Evolutionary conservation across 2,113 vertebrate species (phyloP), one percentile per base, ranked within the genome.

Genomic region (Heliornis fulica): DNA sequence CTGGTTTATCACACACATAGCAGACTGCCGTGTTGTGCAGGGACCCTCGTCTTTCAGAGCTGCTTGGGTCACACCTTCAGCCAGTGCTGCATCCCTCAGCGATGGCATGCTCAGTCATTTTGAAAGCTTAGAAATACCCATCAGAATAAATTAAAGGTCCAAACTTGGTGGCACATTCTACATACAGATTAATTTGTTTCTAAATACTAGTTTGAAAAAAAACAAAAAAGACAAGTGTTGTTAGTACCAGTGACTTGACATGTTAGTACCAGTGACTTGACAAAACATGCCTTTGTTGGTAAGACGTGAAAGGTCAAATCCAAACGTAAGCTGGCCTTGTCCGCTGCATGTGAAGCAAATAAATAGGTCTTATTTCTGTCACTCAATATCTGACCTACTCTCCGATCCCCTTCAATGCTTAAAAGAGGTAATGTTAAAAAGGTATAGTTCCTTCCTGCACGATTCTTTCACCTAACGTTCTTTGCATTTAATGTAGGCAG

Each of bases 1-100:
- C 17, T 50, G 34, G 31, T 54, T 66, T 66, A 13, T 76, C 20
- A 31, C 2, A 1, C 17, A 8, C 1, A 0, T 63, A 32, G 25
- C 11, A 29, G 25, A 21, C 32, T 34, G 54, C 48, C 1, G 0
- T 16, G 21, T 40, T 0, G 3, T 22, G 20, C 3, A 1, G 20
- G 9, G 34, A 38, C 6, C 11, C 23, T 8, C 1, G 2, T 25
- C 26, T 36, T 45, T n/a, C 60, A 22, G 22, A 69, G 48, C 26
- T 63, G 26, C 31, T n/a, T 41, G 15, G 29, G 7, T 22, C 38
- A 28, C 14, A 9, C 14, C 32, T 53, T 50, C 25, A 34, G 15
- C 41, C 3, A 1, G 25, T 40, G 59, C 32, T 45, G 26, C 25
- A 11, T 56, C 48, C 26, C 34, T n/a, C 31, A 12, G n/a, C 7